These are phyloP conservation scores for Heloderma charlesbogerti DNA, from an alignment of 2,113 vertebrate species.

Conservation along the genomic window DNA sequence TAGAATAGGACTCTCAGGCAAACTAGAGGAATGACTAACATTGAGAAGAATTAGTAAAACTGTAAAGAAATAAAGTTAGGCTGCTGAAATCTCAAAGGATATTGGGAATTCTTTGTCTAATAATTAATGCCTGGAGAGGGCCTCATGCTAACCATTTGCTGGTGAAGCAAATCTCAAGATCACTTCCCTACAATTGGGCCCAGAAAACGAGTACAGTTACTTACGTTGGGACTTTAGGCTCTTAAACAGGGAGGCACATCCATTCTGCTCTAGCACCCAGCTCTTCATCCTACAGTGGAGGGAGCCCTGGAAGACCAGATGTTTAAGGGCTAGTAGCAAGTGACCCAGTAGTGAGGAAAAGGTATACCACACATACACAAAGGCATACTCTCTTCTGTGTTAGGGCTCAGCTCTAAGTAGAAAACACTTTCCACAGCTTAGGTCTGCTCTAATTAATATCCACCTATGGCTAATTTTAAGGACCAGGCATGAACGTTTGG, in stretches of 20 bases:
- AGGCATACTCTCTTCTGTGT: no score
- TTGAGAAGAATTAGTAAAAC: background rate
- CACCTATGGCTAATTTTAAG: background rate
- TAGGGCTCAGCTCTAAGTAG: background rate
- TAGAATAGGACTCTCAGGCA: background rate
- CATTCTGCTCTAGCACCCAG: background rate
- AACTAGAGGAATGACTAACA: background rate
- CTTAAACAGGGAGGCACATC: background rate
- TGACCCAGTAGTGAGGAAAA: background rate
- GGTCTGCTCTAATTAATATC: no score
- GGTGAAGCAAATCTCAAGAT: background rate
- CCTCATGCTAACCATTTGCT: background rate
- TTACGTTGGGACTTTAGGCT: background rate
- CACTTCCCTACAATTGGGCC: background rate
- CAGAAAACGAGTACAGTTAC: background rate
- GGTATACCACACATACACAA: background rate
- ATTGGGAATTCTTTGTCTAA: background rate
- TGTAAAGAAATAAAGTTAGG: background rate
- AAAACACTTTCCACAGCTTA: background rate
- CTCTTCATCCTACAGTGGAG: background rate
- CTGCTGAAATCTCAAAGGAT: background rate
- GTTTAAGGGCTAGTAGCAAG: background rate
- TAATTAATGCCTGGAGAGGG: background rate
- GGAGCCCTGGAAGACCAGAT: no score
- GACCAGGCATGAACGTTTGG: background rate